Evolutionary conservation across 2,113 vertebrate genomes (phyloP).

Genomic region (Rhegmatorhina hoffmannsi): DNA sequence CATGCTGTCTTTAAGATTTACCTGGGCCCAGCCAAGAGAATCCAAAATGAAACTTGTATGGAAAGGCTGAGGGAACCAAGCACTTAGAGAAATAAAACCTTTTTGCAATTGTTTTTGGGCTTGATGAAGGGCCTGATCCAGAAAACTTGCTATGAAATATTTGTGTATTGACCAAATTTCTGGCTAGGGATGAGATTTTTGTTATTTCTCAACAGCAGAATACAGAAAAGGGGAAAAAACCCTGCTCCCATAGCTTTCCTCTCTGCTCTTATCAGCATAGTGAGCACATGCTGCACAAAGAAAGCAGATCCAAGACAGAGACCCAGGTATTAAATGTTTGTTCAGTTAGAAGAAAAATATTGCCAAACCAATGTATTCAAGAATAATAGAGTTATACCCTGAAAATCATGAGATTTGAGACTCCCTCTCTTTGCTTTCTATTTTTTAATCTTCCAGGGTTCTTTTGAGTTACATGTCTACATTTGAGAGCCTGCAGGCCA

Average conservation of each 20-base stretch:
- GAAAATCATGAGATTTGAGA: slow-evolving; percentile 6
- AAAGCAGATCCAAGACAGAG: background rate
- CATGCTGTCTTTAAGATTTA: background rate
- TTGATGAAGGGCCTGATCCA: background rate
- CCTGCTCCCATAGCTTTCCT: background rate
- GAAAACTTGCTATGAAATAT: background rate
- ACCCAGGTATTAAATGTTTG: background rate
- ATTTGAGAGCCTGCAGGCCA: background rate
- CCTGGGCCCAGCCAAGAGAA: too few species aligned
- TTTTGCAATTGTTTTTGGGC: background rate
- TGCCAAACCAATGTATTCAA: background rate
- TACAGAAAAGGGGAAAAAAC: background rate
- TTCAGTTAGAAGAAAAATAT: slow-evolving; percentile 26
- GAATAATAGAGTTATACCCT: background rate
- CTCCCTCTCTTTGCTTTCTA: background rate
- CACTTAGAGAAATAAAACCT: background rate
- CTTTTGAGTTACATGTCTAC: background rate
- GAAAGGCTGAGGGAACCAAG: background rate
- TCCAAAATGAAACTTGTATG: background rate
- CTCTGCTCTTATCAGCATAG: background rate
- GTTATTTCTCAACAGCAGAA: background rate
- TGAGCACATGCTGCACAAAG: background rate
- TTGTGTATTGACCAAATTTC: background rate
- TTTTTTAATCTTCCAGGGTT: slow-evolving; percentile 1
- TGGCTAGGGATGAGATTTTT: background rate